Base-by-base conservation (phyloP, 2,888 invertebrate species). In the Iselma pallidipennis region DNA sequence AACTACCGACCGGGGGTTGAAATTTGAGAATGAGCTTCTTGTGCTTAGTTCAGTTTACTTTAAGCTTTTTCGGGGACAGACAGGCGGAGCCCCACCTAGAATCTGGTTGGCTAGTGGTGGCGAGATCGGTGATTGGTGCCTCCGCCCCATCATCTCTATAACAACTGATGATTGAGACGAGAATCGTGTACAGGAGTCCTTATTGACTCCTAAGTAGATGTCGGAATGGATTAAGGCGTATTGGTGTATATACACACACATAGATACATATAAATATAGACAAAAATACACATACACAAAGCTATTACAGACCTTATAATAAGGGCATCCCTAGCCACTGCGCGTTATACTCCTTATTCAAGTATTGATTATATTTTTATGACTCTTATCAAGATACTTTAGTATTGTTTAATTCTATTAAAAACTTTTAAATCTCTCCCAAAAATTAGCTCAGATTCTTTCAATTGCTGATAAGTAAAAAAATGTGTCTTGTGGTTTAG, bases 291-390 rank as follows among this genome's bases (percentile, higher is more conserved):
- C 16, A 37, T n/a, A n/a, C n/a, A n/a, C 42, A 42, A 7, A 12
- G 14, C 49, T 12, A 49, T 28, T 37, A 59, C 37, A 33, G 33
- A 53, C 9, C 21, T 3, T 53, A 21, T 21, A 56, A 61, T 58
- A 59, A 58, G 59, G 59, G 55, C 54, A 28, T 54, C 53, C 33
- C 55, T 53, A 63, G 68, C 66, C 63, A 65, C 70, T 67, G 68
- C 67, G 70, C 68, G 68, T 68, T 66, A 71, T 71, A 66, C 69
- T 69, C 74, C 76, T 77, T 76, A 78, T 77, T 74, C 71, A 37
- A 65, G 76, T 78, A 78, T 79, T 78, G 78, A 78, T 78, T 78
- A 75, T 72, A 74, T 76, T 78, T 79, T 79, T 78, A 79, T 76
- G 67, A 69, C 69, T 65, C 71, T n/a, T 68, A 76, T 78, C 77